Evolutionary conservation across 2,888 invertebrate species (phyloP).

Genomic region (Hetaerina titia): DNA sequence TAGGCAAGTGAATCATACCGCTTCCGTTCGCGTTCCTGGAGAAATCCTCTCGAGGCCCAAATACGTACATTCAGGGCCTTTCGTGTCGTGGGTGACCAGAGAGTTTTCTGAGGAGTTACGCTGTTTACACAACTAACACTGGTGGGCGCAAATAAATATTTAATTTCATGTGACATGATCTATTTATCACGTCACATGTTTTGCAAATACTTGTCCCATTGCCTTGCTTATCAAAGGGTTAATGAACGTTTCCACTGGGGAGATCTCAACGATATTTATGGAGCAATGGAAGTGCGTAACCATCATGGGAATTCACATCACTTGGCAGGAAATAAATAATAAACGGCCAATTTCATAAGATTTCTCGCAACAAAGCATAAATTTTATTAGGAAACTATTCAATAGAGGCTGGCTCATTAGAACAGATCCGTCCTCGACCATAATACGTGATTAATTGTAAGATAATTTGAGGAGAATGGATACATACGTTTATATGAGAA

Average conservation of each 20-base stretch:
- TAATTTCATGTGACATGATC: neutral
- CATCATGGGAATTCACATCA: too few species aligned
- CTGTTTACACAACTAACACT: neutral
- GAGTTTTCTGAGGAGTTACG: neutral
- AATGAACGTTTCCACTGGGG: neutral
- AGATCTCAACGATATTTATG: neutral
- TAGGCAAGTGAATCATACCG: neutral
- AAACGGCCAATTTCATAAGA: neutral
- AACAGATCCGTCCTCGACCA: neutral
- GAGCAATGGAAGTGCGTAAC: neutral
- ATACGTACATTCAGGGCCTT: neutral
- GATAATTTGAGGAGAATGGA: neutral
- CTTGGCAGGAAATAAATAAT: neutral
- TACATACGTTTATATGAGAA: neutral
- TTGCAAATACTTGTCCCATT: neutral
- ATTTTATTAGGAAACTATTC: neutral
- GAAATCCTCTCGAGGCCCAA: neutral
- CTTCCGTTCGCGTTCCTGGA: neutral
- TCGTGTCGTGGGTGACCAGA: neutral
- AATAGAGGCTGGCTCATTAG: neutral
- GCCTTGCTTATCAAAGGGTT: neutral
- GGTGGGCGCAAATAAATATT: neutral
- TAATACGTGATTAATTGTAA: neutral
- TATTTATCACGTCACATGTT: neutral
- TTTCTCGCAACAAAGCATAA: neutral